Evolutionary conservation across 1,140 invertebrate genomes (phyloP).

Genomic region (Palaemon carinicauda): DNA sequence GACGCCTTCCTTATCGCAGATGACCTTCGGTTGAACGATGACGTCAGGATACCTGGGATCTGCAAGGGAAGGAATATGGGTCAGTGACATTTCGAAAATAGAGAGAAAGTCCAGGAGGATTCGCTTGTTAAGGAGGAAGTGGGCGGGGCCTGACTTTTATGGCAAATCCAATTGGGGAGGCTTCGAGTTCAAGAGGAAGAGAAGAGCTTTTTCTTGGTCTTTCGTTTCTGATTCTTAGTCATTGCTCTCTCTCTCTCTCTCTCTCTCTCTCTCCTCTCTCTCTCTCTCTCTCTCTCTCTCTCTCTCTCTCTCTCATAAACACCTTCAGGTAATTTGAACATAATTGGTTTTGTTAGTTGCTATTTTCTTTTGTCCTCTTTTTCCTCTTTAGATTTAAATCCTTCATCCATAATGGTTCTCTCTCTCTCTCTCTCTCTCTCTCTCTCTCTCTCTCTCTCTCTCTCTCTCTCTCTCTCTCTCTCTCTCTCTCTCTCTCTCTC

Average conservation of each 20-base stretch:
- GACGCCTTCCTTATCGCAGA: slow-evolving; percentile 22
- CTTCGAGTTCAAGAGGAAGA: no score
- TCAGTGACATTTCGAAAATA: no score
- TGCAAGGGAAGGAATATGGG: background rate
- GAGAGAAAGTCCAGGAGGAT: no score
- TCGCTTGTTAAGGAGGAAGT: no score
- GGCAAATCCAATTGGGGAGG: no score
- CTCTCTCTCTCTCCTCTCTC: slow-evolving; percentile 20
- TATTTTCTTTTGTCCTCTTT: no score
- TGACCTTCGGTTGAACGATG: background rate
- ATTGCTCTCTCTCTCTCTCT: background rate
- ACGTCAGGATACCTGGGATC: slow-evolving; percentile 5
- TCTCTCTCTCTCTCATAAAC: background rate
- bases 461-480: slow-evolving; percentile 19
- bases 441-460: slow-evolving; percentile 2
- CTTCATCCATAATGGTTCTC: background rate
- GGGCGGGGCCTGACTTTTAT: no score
- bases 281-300: slow-evolving; percentile 11
- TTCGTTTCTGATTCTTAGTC: background rate
- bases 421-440: background rate
- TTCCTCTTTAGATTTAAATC: no score
- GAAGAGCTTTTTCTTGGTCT: no score
- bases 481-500: slow-evolving; percentile 11
- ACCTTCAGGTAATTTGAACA: no score
- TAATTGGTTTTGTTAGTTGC: no score